Base-by-base conservation (phyloP, 2,113 vertebrate genomes). In the Terrapene triunguis region DNA sequence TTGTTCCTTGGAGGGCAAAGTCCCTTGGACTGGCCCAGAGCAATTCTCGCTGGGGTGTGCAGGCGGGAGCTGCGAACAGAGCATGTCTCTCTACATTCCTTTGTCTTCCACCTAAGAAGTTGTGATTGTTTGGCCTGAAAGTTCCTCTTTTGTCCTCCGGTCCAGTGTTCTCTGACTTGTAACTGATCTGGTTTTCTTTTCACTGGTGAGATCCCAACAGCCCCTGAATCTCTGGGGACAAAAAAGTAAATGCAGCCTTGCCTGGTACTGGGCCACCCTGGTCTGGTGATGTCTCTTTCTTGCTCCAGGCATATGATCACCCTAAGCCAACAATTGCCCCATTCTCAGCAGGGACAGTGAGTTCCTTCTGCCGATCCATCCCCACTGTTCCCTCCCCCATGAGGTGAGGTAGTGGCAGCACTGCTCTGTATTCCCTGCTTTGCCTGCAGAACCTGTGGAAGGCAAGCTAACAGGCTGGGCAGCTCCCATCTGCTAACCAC, bases 291-390 rank as follows among this genome's bases (percentile, higher is more conserved):
- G 62, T 65, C 62, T n/a, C 35, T n/a, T n/a, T n/a, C 35, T 8
- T n/a, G 62, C 13, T 13, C 62, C 35, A 32, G 29, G 25, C 29
- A 16, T 16, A 27, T 62, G 29, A 62, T 85, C 94, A 92, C 72
- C 85, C 85, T 87, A 72, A 65, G 59, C 35, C 62, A 80, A 97
- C 96, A 97, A 97, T 97, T 1, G 1, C 83, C 7, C 93, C 92
- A 97, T 97, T 97, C 97, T 97, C 96, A 92, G 78, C 85, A 92
- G 96, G 87, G 85, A 97, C 97, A 97, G 96, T 96, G 92, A 87
- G 89, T 96, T 94, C 97, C 96, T 97, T 97, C 90, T 97, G 95
- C 94, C 4, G 4, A n/a, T 16, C 17, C 35, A 7, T 19, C 35
- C 80, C 88, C 80, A 53, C 3, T 29, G 76, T 80, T 69, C 29